These are phyloP conservation scores for Bradysia coprophila DNA, from an alignment of 1,140 invertebrate genomes.

Conservation along the genomic window DNA sequence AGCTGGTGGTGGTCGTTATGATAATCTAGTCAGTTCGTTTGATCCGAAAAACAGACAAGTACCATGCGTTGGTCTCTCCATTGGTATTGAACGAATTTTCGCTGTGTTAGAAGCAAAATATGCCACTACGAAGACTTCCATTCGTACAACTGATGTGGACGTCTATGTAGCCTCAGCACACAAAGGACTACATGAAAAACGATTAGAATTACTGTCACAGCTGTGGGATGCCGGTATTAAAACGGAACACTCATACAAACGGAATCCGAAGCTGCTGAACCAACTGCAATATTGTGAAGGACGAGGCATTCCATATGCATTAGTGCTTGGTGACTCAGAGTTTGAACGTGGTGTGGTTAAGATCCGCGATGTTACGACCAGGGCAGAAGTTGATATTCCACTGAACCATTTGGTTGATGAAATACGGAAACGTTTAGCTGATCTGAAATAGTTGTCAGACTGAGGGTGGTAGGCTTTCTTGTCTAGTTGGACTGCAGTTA, in stretches of 20 bases:
- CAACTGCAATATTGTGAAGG: slow-evolving; percentile 95
- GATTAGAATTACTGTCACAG: slow-evolving; percentile 66
- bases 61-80: slow-evolving; percentile 95
- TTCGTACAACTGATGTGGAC: slow-evolving; percentile 72
- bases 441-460: too few relatives aligned
- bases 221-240: slow-evolving; percentile 76
- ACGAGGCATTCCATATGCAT: slow-evolving; percentile 68
- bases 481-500: too few relatives aligned
- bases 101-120: slow-evolving; percentile 72
- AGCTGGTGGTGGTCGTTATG: slow-evolving; percentile 94
- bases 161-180: slow-evolving; percentile 90
- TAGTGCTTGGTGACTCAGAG: slow-evolving; percentile 87
- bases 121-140: slow-evolving; percentile 33
- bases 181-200: slow-evolving; percentile 79
- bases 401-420: slow-evolving; percentile 37
- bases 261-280: slow-evolving; percentile 79
- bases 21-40: slow-evolving; percentile 96
- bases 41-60: slow-evolving; percentile 77
- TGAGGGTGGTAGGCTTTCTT: too few relatives aligned
- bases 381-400: slow-evolving; percentile 55
- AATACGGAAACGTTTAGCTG: slow-evolving; percentile 22
- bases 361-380: slow-evolving; percentile 50
- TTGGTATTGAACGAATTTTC: slow-evolving; percentile 94
- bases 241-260: slow-evolving; percentile 87
- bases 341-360: slow-evolving; percentile 71